Base-by-base conservation (phyloP, 2,113 vertebrate species). In the Etheostoma cragini region DNA sequence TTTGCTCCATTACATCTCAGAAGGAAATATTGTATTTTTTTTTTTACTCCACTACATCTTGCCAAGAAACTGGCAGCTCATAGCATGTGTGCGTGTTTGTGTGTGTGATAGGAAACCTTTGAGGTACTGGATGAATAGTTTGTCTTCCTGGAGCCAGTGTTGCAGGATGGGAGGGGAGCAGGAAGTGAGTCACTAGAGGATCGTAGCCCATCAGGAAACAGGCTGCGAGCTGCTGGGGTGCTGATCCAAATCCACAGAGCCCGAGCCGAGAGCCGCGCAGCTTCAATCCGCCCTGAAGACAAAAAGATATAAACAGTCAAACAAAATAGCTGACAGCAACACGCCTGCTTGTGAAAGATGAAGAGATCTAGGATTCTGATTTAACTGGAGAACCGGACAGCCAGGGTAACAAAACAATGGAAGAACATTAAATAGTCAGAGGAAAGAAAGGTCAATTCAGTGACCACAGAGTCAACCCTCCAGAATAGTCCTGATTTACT, bases 121-220 rank as follows among this genome's bases (percentile, higher is more conserved):
- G 89, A 87, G 83, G 80, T 78, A 7, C 21, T 53, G 72, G 82
- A 88, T 89, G 82, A 89, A 89, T 87, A 70, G 69, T 69, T 57
- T 45, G 82, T 78, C 83, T 90, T 90, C 84, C 91, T 92, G 92
- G 89, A 88, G 88, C 90, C 90, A 88, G 80, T 15, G 81, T 15
- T 69, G 66, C 88, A 92, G 91, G 90, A 94, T 90, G 89, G 92
- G 90, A 88, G 90, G 65, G 86, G 66, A 76, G 19, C 76, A 81
- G 92, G 91, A 91, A 91, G 90, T 83, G 68, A 81, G 47, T 86
- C 78, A 77, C 24, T 49, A 16, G 45, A 70, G 73, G 81, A 65
- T 90, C 30, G 33, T 3, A 67, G 71, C 42, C 2, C 47, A 87
- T 68, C 60, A 78, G 90, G 89, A 88, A 91, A 85, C 64, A 1